These are phyloP conservation scores for Cebuella pygmaea DNA, from an alignment of 2,797 vertebrate species.

Conservation along the genomic window DNA sequence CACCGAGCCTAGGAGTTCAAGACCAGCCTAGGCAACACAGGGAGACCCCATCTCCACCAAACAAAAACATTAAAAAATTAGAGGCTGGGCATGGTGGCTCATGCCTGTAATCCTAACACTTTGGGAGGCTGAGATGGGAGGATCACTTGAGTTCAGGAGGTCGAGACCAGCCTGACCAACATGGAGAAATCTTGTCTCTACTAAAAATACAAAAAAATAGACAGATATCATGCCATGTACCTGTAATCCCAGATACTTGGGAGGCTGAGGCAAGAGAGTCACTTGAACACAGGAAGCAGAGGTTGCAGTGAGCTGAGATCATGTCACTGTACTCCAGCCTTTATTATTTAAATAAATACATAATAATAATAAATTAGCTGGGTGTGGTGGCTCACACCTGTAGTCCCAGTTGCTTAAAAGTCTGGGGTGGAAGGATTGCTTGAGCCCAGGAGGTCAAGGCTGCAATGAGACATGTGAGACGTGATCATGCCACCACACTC, in stretches of 20 bases:
- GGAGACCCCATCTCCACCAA: background rate
- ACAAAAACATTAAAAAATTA: background rate
- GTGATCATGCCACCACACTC: background rate
- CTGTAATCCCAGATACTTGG: no score
- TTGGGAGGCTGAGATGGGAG: no score
- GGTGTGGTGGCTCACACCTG: background rate
- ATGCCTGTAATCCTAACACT: no score
- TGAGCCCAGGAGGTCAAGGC: background rate
- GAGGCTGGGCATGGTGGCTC: no score
- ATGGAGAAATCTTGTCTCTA: no score
- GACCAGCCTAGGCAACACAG: background rate
- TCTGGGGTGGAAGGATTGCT: background rate
- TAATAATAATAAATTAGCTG: background rate
- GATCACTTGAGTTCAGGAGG: no score
- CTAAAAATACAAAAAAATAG: no score
- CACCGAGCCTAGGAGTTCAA: background rate
- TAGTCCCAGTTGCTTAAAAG: background rate
- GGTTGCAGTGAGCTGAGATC: no score
- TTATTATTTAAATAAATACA: no score
- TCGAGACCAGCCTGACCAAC: no score
- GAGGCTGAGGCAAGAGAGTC: no score
- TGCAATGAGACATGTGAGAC: background rate
- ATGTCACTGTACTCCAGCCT: background rate
- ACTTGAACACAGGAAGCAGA: no score
- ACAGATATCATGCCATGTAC: fast-evolving